Evolutionary conservation across 1,140 invertebrate species (phyloP).

Genomic region (Ceratina japonica): DNA sequence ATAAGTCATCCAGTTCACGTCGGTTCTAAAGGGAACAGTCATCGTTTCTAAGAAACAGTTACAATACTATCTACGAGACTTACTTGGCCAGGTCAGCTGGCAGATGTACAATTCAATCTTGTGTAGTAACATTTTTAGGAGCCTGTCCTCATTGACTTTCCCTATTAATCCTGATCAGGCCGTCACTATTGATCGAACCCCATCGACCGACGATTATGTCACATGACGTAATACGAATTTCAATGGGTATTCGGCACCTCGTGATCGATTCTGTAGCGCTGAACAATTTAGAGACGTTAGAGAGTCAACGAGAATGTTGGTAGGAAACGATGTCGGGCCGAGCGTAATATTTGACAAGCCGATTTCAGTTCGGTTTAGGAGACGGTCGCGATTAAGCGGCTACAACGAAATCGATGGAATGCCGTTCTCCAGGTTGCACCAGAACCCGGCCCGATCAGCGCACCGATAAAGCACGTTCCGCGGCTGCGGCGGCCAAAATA

Average conservation of each 20-base stretch:
- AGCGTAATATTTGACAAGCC: constrained; percentile 9
- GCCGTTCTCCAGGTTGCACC: constrained; percentile 66
- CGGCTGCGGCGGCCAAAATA: constrained; percentile 37
- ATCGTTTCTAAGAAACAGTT: constrained; percentile 16
- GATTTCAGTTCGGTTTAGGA: constrained; percentile 36
- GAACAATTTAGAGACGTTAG: too few species aligned
- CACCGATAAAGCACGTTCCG: constrained; percentile 63
- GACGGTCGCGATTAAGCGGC: constrained; percentile 58
- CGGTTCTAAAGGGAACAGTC: not conserved
- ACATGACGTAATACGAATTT: too few species aligned
- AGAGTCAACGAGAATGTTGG: not conserved
- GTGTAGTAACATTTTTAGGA: too few species aligned
- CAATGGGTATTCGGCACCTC: too few species aligned
- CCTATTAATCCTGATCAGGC: too few species aligned
- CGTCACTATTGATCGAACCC: too few species aligned
- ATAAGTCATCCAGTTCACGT: not conserved
- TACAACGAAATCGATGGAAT: constrained; percentile 69
- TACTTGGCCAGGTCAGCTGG: not conserved
- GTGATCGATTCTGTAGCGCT: too few species aligned
- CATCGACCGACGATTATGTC: too few species aligned
- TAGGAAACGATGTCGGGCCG: too few species aligned
- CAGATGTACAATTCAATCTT: constrained; percentile 26
- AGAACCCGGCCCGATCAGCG: constrained; percentile 60
- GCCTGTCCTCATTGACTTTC: too few species aligned
- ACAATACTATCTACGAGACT: constrained; percentile 9